A percentile compares a stretch with the other conserved stretches of the same genome.
phyloP scores from a whole-genome alignment of 2,113 vertebrate genomes.

The Atlantisia rogersi region DNA sequence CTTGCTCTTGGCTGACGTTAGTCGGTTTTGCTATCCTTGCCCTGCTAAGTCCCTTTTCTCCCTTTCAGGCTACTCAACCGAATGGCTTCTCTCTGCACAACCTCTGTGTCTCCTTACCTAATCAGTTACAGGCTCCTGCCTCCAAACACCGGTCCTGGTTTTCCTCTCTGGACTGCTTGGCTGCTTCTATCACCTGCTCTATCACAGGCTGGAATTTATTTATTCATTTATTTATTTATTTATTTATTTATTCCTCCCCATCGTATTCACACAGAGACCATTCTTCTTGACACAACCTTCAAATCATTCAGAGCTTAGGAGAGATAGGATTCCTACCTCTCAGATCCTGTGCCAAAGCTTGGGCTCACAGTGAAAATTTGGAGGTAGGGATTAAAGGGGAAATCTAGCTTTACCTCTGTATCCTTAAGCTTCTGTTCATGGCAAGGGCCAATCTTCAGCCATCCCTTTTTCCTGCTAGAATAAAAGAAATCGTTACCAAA shows the following conservation, averaged over 20 bases:
- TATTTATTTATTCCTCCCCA: background rate
- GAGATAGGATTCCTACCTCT: constrained; percentile 48
- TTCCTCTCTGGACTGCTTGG: background rate
- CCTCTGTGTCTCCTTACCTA: constrained; percentile 30
- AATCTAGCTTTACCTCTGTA: background rate
- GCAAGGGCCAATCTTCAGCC: background rate
- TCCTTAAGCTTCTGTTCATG: constrained; percentile 12
- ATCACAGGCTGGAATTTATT: background rate
- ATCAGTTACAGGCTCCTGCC: background rate
- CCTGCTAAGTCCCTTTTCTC: background rate
- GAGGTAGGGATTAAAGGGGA: constrained; percentile 33
- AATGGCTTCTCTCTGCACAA: background rate
- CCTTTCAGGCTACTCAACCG: background rate
- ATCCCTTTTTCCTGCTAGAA: background rate
- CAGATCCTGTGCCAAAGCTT: background rate
- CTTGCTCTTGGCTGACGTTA: constrained; percentile 9
- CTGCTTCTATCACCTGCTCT: background rate
- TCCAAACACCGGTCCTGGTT: background rate
- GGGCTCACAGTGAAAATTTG: background rate
- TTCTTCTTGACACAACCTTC: constrained; percentile 46
- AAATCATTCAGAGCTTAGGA: background rate
- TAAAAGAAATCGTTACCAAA: background rate
- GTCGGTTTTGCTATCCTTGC: background rate
- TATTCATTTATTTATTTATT: background rate
- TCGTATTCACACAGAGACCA: background rate